Evolutionary conservation across 1,140 invertebrate species (phyloP), one percentile per base, ranked within the genome.

Genomic region (Dreissena polymorpha): DNA sequence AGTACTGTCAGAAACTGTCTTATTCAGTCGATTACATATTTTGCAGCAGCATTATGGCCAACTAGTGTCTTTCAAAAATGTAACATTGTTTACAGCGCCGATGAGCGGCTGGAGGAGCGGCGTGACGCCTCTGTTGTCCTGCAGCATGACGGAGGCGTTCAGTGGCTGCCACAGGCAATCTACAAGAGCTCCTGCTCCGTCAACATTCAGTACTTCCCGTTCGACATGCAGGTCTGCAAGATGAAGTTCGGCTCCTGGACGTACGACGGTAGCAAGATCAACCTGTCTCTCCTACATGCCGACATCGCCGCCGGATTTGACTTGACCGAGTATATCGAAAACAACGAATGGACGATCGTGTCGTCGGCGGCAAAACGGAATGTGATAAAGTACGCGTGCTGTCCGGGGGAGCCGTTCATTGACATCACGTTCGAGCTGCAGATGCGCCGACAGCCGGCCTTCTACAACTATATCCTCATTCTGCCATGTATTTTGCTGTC

Each of bases 91-190:
- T 79, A 57, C 84, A 92, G 91, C 80, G 92, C 92, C 50, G 92
- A 92, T 76, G 84, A 84, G 10, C 83, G 92, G 21, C 84, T 92
- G 57, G 87, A 89, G 65, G 92, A 92, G 80, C 88, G 90, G 55
- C 74, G 92, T 16, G 88, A 91, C 53, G 89, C 90, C 1, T 78
- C 92, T 85, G 89, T 89, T 49, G 88, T 89, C 10, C 78, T 94
- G 0, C 84, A 89, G 90, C 96, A 97, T 92, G 98, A 97, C 93
- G 98, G 98, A 14, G 97, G 96, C 93, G 97, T 99, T 51, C 94
- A 96, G 65, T 99, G 98, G 98, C 97, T 98, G 91, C 98, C 98
- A 55, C 98, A 98, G 63, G 98, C 98, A 3, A 99, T 99, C 91
- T 99, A 99, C 93, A 99, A 99, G 92, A 98, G 97, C 13, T 99